These are phyloP conservation scores for Andricus curvator DNA, from an alignment of 2,888 invertebrate species.

Conservation along the genomic window DNA sequence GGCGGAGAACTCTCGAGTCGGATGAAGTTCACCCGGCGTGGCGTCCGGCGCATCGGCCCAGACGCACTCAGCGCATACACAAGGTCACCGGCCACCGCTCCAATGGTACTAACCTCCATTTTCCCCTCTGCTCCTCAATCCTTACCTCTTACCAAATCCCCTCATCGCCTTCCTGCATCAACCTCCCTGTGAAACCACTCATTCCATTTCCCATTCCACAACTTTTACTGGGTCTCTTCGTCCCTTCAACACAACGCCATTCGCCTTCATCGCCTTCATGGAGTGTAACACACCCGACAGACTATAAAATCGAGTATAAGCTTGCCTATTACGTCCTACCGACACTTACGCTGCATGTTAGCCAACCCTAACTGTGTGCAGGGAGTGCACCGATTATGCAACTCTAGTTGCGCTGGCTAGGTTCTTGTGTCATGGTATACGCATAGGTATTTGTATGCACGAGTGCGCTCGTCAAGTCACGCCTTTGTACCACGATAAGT, in stretches of 20 bases:
- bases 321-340: constrained; percentile 46
- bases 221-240: constrained; percentile 42
- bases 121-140: constrained; percentile 47
- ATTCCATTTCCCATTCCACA: background rate
- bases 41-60: constrained; percentile 65
- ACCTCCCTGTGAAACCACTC: constrained; percentile 23
- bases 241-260: constrained; percentile 29
- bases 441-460: constrained; percentile 34
- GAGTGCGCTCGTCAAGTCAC: constrained; percentile 30
- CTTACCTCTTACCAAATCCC: constrained; percentile 46
- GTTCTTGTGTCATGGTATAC: constrained; percentile 64
- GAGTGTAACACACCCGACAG: background rate
- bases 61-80: constrained; percentile 67
- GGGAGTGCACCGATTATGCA: constrained; percentile 63
- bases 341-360: constrained; percentile 49
- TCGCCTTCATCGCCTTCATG: constrained; percentile 44
- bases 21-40: constrained; percentile 62
- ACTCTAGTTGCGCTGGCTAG: constrained; percentile 63
- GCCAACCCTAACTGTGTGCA: constrained; percentile 30
- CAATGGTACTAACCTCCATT: constrained; percentile 72
- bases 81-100: constrained; percentile 77
- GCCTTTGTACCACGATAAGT: constrained; percentile 20
- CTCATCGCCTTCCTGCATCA: constrained; percentile 46
- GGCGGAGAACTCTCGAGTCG: constrained; percentile 56
- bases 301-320: constrained; percentile 9